phyloP scores from a whole-genome alignment of 2,113 vertebrate genomes.

The Albula goreensis region DNA sequence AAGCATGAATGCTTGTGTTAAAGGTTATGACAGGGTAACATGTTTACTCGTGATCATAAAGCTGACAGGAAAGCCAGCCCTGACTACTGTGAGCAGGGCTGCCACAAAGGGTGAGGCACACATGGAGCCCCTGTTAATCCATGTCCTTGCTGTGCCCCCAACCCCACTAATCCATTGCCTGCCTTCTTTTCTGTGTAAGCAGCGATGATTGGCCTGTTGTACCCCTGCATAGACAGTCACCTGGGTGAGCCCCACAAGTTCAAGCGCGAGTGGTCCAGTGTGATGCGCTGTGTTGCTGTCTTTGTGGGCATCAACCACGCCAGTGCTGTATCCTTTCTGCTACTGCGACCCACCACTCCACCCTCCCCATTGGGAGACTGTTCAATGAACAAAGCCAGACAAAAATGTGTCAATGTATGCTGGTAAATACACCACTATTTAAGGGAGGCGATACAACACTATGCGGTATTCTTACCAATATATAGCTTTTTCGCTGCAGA shows the following conservation, averaged over 20 bases:
- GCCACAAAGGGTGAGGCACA: background rate
- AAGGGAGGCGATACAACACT: no score
- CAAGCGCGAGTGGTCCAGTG: conserved; percentile 96
- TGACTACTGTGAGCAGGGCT: background rate
- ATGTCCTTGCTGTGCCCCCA: background rate
- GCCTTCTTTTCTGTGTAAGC: conserved; percentile 41
- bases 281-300: conserved; percentile 95
- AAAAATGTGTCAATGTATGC: background rate
- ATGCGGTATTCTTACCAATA: no score
- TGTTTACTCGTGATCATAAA: conserved; percentile 6
- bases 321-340: conserved; percentile 90
- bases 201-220: conserved; percentile 91
- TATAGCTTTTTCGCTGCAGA: no score
- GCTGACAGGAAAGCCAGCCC: background rate
- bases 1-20: background rate
- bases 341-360: background rate
- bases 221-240: conserved; percentile 90
- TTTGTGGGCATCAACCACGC: conserved; percentile 98
- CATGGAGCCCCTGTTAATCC: background rate
- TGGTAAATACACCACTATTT: no score
- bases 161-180: background rate
- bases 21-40: background rate
- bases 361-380: background rate
- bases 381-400: background rate
- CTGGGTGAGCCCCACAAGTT: conserved; percentile 94